These are phyloP conservation scores for Bolinopsis microptera DNA, from an alignment of 37 sponge, comb jelly and placozoan species.

Conservation along the genomic window DNA sequence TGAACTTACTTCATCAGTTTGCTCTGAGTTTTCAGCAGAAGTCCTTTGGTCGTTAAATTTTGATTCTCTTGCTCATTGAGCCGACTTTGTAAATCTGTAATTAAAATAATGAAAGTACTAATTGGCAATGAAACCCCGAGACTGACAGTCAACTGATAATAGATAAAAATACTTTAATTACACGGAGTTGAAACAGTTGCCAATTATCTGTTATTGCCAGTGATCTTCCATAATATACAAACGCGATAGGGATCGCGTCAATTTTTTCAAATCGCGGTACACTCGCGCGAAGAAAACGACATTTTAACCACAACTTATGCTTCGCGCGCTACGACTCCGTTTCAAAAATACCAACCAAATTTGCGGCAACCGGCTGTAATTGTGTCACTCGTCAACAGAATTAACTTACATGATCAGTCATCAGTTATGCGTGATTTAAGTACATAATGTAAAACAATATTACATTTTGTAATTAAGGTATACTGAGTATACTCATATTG, in stretches of 20 bases:
- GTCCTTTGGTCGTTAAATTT: neutral
- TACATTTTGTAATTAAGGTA: too few species aligned
- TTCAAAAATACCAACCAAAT: neutral
- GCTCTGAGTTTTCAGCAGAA: neutral
- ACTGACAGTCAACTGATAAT: too few species aligned
- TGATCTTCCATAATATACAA: too few species aligned
- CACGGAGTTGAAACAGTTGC: too few species aligned
- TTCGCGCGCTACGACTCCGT: neutral
- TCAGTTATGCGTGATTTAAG: neutral
- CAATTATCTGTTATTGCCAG: too few species aligned
- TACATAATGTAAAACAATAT: too few species aligned
- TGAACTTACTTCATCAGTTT: neutral
- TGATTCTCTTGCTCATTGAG: neutral
- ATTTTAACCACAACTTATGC: neutral
- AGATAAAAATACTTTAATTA: too few species aligned
- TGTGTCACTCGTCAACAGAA: neutral
- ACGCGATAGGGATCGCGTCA: too few species aligned
- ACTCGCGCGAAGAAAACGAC: neutral
- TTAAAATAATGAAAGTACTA: too few species aligned
- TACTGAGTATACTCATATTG: too few species aligned
- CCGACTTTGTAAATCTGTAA: slow-evolving; percentile 11
- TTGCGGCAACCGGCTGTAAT: neutral
- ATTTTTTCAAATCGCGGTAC: neutral
- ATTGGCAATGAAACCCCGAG: too few species aligned
- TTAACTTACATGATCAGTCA: neutral